Evolutionary conservation across 2,888 invertebrate species (phyloP).

Genomic region (Bugula neritina): DNA sequence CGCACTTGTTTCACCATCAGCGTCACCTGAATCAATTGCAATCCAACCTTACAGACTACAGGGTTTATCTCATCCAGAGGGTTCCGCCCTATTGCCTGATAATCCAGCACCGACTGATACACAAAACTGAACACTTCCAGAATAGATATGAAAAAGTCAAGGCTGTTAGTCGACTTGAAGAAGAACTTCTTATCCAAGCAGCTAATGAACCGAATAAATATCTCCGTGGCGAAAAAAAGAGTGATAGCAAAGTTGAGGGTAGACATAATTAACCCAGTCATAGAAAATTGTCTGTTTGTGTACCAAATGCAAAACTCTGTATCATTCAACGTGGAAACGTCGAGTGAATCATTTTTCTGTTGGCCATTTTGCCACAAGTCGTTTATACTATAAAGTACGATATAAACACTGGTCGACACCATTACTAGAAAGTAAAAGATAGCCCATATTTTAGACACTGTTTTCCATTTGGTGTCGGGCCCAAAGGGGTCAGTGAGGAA

Average conservation of each 20-base stretch:
- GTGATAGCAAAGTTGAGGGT: neutral
- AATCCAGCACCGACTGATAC: neutral
- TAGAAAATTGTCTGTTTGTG: neutral
- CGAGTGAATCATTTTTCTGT: neutral
- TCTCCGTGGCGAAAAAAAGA: neutral
- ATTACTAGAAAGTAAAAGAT: neutral
- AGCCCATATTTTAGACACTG: conserved; percentile 4
- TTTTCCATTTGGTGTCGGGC: neutral
- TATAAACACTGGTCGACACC: neutral
- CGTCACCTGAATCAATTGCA: neutral
- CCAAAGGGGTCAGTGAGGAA: conserved; percentile 19
- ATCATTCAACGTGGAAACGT: neutral
- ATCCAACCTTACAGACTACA: neutral
- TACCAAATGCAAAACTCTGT: neutral
- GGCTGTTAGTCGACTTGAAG: neutral
- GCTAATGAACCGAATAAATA: neutral
- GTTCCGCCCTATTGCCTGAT: neutral
- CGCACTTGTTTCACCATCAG: neutral
- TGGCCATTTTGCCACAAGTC: neutral
- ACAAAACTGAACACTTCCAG: neutral
- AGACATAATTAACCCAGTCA: neutral
- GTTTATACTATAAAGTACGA: neutral
- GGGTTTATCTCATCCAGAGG: neutral
- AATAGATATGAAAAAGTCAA: neutral
- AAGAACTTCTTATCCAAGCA: neutral